Base-by-base conservation (phyloP, 2,113 vertebrate genomes). In the Genyomyrus donnyi region DNA sequence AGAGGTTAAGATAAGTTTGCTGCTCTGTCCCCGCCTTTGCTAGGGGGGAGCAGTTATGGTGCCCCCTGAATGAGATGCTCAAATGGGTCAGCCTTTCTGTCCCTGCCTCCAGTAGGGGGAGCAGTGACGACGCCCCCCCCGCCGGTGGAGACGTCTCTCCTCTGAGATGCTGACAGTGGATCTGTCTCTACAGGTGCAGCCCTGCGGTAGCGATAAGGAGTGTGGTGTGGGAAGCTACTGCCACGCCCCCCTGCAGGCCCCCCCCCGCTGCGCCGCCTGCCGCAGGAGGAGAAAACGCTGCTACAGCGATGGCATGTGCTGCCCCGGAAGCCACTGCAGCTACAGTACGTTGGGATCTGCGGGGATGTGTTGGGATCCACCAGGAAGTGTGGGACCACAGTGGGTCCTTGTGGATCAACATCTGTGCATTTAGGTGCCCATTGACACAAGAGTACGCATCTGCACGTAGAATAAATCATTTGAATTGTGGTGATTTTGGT, bases 251-350 rank as follows among this genome's bases (percentile, higher is more conserved):
- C 94, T 96, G 74, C 96, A 97, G 15, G 95, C 95, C 85, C 91
- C 93, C 0, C 96, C 97, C 0, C 95, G 95, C 0, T 98, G 98
- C 92, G 95, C 96, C 93, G 87, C 95, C 92, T 98, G 98, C 90
- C 94, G 97, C 19, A 93, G 95, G 89, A 98, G 96, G 95, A 97
- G 97, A 94, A 97, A 96, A 89, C 97, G 96, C 10, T 99, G 98
- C 92, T 97, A 97, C 21, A 93, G 97, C 90, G 96, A 98, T 0
- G 95, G 96, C 91, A 98, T 98, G 97, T 99, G 98, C 91, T 99
- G 98, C 93, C 96, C 96, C 0, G 96, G 97, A 35, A 97, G 96
- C 93, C 96, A 93, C 91, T 98, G 98, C 93, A 98, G 96, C 92
- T 97, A 97, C 0, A 96, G 98, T 99, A 95, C 91, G 94, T 50